Evolutionary conservation across 2,113 vertebrate species (phyloP), one percentile per base, ranked within the genome.

Genomic region (Channa argus): DNA sequence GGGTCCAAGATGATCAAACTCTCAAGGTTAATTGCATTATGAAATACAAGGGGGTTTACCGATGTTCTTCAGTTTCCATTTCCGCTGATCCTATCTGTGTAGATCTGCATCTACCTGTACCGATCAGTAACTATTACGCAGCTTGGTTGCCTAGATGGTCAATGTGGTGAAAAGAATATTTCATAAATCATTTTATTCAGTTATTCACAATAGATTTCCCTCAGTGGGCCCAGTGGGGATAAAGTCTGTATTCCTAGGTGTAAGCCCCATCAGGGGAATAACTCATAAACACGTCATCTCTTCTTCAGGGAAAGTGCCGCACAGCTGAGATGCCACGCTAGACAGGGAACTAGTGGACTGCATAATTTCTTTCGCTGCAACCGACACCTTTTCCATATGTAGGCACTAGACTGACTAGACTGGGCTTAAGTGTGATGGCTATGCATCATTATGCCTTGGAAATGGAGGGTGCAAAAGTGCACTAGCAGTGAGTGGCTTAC

Each of bases 371-470:
- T 87, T 78, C 72, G 77, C 85, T 83, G 81, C 82, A 85, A 86
- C 91, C 92, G 94, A 93, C 91, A 92, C 91, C 91, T 93, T 93
- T 90, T 93, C 85, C 90, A 90, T 92, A 91, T 93, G 93, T 90
- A 90, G 90, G 78, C 88, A 86, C 86, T 86, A 89, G 82, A 88
- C 86, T 86, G 80, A 86, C 86, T 86, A 89, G 82, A 88, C 86
- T 86, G 80, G 83, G 92, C 91, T 93, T 92, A 91, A 91, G 86
- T 91, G 89, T 92, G 93, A 93, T 93, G 92, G 92, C 91, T 92
- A 94, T 91, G 94, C 92, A 91, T 94, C 93, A 94, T 94, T 94
- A 95, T 93, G 86, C 88, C 87, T 85, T 79, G 90, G 87, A 94
- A 93, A 94, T 91, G 88, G 87, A 88, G 90, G 91, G 87, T 91